Base-by-base conservation (phyloP, 2,113 vertebrate species). In the Lophotis ruficrista region DNA sequence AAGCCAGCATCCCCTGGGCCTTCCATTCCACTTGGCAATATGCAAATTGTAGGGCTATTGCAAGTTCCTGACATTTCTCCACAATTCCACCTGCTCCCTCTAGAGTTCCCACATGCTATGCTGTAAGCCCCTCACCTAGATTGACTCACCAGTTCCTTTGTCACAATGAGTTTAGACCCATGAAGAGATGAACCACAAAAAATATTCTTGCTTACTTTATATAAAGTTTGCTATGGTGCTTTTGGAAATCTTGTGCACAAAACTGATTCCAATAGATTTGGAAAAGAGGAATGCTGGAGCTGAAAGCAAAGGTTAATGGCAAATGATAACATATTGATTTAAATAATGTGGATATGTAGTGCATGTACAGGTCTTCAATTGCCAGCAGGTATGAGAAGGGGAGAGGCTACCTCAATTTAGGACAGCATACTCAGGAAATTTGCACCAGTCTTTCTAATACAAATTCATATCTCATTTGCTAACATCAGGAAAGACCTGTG, bases 271-370 rank as follows among this genome's bases (percentile, higher is more conserved):
- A 56, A 25, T 28, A 48, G 43, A 51, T 87, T 64, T 75, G 69
- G 35, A 86, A 86, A 88, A 86, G 28, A 66, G 16, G 50, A 87
- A 10, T 51, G 27, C 43, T 78, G 50, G 17, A 85, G n/a, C 54
- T 73, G 51, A 96, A 90, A 83, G 37, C 64, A 83, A 84, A 89
- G 23, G 37, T 78, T 78, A 70, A 82, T 61, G 18, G 41, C 65
- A 92, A 95, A 89, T 69, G 27, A 65, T 53, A 94, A 76, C 12
- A 33, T 83, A 89, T 23, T 87, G 65, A 62, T 93, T 75, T 72
- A 83, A 94, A 80, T 50, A 68, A 2, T 6, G 5, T 69, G 41
- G 16, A 30, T 66, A n/a, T 50, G 10, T 51, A 57, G 21, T 20
- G 18, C 8, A 19, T 22, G 58, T 70, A 48, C 33, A 54, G 1